Base-by-base conservation (phyloP, 2,797 vertebrate species). In the Syngnathus acus region DNA sequence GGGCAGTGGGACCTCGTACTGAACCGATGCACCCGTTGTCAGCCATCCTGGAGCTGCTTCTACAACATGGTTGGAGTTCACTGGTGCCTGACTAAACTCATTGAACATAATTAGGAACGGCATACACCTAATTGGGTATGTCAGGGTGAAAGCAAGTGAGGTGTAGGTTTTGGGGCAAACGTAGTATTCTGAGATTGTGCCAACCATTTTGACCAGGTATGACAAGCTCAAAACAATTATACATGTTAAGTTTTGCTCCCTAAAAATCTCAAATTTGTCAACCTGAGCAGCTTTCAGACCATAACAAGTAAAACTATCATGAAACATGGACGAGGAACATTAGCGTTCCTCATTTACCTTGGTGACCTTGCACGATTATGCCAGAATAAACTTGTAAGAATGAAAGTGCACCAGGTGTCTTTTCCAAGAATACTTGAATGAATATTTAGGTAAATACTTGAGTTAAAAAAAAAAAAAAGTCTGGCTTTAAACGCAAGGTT, bases 241-340 rank as follows among this genome's bases (percentile, higher is more conserved):
- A 9, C 7, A 8, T 57, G 6, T 16, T 37, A 57, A 7, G 26
- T 5, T 14, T 14, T 16, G 32, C 16, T 60, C 9, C 9, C 38
- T 40, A 13, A 40, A 60, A 42, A 32, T 32, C 32, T 32, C 32
- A 32, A 32, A 32, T 37, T 57, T 32, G 54, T 14, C 54, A 37
- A 7, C 55, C 55, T 17, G 55, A 38, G 37, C 37, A 37, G 32
- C 57, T 39, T 16, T 39, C 14, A 59, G 32, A 59, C 37, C 57
- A 59, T 39, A 17, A 39, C 37, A 38, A 19, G 54, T 6, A 5
- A 57, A 26, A 17, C 14, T 11, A 57, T 37, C 4, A 19, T 17
- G 37, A 59, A 59, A 69, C 53, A 80, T 65, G 48, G 66, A 69
- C 45, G 39, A 2, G 58, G 58, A 60, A 19, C n/a, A 47, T 47